A percentile compares a stretch with the other conserved stretches of the same genome.
Conservation (phyloP, 1,140 invertebrate genomes). For the Helicoverpa armigera region DNA sequence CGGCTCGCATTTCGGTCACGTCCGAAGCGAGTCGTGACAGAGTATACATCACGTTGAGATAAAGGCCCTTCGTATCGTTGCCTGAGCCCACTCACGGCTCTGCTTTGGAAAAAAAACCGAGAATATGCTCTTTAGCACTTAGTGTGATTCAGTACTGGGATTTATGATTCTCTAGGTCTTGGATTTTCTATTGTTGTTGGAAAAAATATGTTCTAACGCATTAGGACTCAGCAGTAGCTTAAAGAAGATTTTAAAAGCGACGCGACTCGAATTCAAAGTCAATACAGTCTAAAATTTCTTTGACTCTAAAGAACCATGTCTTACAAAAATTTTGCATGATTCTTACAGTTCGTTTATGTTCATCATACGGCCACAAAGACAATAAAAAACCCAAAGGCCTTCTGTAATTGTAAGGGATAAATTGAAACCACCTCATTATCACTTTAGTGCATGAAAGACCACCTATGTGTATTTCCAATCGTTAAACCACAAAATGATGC, state of each 20-base stretch:
- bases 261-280: not conserved
- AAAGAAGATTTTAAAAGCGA: not conserved
- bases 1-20: conserved; percentile 80
- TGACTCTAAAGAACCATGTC: too few species aligned
- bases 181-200: conserved; percentile 30
- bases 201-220: conserved; percentile 3
- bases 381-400: too few species aligned
- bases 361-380: too few species aligned
- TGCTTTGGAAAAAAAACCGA: conserved; percentile 59
- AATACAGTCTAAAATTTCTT: too few species aligned
- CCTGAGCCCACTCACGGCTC: conserved; percentile 69
- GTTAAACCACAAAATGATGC: conserved; percentile 6
- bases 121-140: conserved; percentile 71
- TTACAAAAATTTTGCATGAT: too few species aligned
- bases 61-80: conserved; percentile 74
- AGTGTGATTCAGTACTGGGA: conserved; percentile 56
- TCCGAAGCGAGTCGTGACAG: conserved; percentile 78
- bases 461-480: conserved; percentile 14
- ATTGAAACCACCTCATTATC: conserved; percentile 6
- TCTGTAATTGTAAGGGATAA: not conserved
- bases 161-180: conserved; percentile 25
- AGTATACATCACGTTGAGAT: conserved; percentile 79
- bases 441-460: not conserved
- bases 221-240: not conserved
- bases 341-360: too few species aligned